A percentile compares a stretch with the other conserved stretches of the same genome.
Evolutionary conservation across 92 coral and sea anemone genomes (phyloP).

Genomic region (Palythoa heliodiscus): DNA sequence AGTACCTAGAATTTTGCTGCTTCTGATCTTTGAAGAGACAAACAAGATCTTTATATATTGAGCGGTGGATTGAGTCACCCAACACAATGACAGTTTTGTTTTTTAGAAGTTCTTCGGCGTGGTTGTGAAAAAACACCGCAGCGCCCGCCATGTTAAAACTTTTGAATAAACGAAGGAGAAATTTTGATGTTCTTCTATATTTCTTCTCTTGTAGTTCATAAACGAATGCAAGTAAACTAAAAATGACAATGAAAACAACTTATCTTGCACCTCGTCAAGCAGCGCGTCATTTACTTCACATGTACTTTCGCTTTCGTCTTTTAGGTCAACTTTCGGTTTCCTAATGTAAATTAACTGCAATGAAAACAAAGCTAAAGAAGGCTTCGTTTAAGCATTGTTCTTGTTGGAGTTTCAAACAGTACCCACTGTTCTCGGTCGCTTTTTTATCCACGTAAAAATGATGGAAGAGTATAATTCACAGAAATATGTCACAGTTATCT

Average conservation of each 20-base stretch:
- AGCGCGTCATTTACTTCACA: background rate
- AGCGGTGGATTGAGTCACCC: conserved; percentile 93
- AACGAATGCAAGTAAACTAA: background rate
- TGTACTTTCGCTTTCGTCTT: background rate
- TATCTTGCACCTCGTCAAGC: background rate
- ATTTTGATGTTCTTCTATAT: background rate
- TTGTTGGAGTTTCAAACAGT: background rate
- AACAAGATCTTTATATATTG: conserved; percentile 89
- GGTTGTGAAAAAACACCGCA: conserved; percentile 65
- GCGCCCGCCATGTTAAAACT: conserved; percentile 3
- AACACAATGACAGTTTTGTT: conserved; percentile 72
- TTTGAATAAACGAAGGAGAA: background rate
- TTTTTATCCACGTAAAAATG: background rate
- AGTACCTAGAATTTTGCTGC: conserved; percentile 69
- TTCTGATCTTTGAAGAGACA: conserved; percentile 68
- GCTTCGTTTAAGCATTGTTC: background rate
- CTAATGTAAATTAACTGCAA: background rate
- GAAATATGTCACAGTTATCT: background rate
- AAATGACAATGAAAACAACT: background rate
- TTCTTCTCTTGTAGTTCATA: background rate
- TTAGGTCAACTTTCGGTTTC: too few species aligned
- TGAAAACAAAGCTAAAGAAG: background rate
- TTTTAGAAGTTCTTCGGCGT: conserved; percentile 61
- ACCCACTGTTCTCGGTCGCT: background rate
- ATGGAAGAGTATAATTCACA: background rate